Base-by-base conservation (phyloP, 2,888 invertebrate species). In the Caenorhabditis parvicauda region DNA sequence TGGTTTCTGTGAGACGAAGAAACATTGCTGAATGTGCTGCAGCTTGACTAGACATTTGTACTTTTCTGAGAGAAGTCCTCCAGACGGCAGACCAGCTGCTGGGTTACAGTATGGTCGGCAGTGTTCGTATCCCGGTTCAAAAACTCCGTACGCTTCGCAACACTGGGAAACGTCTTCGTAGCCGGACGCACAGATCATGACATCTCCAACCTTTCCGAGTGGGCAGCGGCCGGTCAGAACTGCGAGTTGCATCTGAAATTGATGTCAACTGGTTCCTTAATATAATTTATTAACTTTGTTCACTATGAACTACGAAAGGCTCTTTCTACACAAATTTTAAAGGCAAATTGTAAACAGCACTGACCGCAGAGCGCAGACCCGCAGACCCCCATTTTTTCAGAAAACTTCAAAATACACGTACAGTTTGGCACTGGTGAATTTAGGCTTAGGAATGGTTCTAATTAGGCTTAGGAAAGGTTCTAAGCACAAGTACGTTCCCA, bases 101-200 rank as follows among this genome's bases (percentile, higher is more conserved):
- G 79, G 79, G 44, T 79, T 79, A 58, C 79, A 79, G 54, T 79
- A 79, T 25, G 79, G 79, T 27, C 76, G 71, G 49, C 79, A 79
- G 50, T 79, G 79, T 51, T 79, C 79, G 54, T 72, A 79, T 38
- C 79, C 79, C 24, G 77, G 70, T 47, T 79, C 79, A 57, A 79
- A 79, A 12, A 79, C 79, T 46, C 68, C 68, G 60, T 79, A 76
- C 0, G 77, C 79, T 54, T 73, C 67, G 52, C 79, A 79, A 42
- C 79, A 79, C 22, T 73, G 67, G 0, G 76, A 71, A 22, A 77
- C 79, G 41, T 79, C 79, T 57, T 79, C 67, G 57, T 77, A 76
- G n/a, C 78, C 78, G 9, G 75, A 77, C 27, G 77, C 79, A 48
- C 79, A 79, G 45, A 79, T 62, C 79, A 79, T 79, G 56, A 79